Conservation (phyloP, 2,888 invertebrate genomes). For the Harpalus rubripes region DNA sequence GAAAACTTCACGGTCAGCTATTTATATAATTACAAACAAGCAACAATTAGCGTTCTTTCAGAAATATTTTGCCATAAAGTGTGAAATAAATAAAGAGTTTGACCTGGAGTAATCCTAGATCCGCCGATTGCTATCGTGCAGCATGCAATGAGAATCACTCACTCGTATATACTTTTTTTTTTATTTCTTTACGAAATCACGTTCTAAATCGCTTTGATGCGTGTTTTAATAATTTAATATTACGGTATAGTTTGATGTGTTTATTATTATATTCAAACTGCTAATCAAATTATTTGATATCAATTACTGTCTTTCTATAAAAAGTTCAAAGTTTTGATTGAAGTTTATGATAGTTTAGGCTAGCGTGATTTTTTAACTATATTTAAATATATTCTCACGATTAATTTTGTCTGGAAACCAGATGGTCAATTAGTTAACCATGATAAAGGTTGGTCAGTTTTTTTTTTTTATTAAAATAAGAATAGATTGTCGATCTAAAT, state of each 20-base stretch:
- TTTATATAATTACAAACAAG: slow-evolving; percentile 36
- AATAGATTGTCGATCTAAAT: slow-evolving; percentile 13
- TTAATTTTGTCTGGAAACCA: slow-evolving; percentile 25
- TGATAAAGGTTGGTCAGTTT: neutral
- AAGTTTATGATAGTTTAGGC: slow-evolving; percentile 9
- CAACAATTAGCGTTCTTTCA: slow-evolving; percentile 19
- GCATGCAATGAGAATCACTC: slow-evolving; percentile 50
- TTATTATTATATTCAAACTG: slow-evolving; percentile 48
- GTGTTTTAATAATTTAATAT: slow-evolving; percentile 32
- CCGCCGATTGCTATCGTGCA: slow-evolving; percentile 51
- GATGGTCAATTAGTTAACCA: slow-evolving; percentile 9
- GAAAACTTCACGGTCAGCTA: slow-evolving; percentile 32
- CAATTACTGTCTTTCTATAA: slow-evolving; percentile 18
- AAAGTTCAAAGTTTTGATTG: slow-evolving; percentile 8
- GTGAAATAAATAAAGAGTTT: slow-evolving; percentile 44
- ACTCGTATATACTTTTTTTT: slow-evolving; percentile 16
- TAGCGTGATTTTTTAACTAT: slow-evolving; percentile 20
- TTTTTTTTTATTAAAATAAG: slow-evolving; percentile 12
- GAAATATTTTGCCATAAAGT: slow-evolving; percentile 30
- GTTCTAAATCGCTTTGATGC: neutral
- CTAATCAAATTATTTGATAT: slow-evolving; percentile 41
- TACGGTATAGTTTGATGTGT: slow-evolving; percentile 39
- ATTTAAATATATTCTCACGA: slow-evolving; percentile 34
- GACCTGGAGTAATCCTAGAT: slow-evolving; percentile 56
- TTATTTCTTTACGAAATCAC: slow-evolving; percentile 38